Evolutionary conservation across 2,797 vertebrate species (phyloP).

Genomic region (Lates japonicus): DNA sequence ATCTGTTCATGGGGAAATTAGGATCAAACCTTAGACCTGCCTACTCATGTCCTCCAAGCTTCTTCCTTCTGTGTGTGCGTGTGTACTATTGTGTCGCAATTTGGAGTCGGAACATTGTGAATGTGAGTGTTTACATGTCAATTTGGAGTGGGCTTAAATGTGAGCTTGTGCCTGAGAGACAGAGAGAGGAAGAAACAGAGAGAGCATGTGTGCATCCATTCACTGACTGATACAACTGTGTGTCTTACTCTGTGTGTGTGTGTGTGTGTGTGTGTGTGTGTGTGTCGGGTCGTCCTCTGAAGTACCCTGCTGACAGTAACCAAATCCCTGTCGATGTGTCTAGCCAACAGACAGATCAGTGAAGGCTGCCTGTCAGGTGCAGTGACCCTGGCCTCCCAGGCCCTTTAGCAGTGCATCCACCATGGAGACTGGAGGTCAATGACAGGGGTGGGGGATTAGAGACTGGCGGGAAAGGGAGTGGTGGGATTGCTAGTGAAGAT

Average conservation of each 20-base stretch:
- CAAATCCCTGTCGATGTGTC: slow-evolving; percentile 87
- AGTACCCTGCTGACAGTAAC: slow-evolving; percentile 91
- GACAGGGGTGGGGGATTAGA: slow-evolving; percentile 48
- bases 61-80: slow-evolving; percentile 14
- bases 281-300: slow-evolving; percentile 70
- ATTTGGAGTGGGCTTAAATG: slow-evolving; percentile 14
- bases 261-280: slow-evolving; percentile 16
- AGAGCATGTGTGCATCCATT: slow-evolving; percentile 23
- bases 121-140: slow-evolving; percentile 34
- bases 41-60: slow-evolving; percentile 79
- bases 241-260: neutral
- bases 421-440: slow-evolving; percentile 88
- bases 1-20: slow-evolving; percentile 88
- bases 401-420: slow-evolving; percentile 90
- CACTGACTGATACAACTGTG: slow-evolving; percentile 9
- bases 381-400: slow-evolving; percentile 88
- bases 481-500: slow-evolving; percentile 36
- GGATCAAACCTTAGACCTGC: slow-evolving; percentile 79
- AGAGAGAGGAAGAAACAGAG: slow-evolving; percentile 28
- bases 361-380: slow-evolving; percentile 91
- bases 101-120: slow-evolving; percentile 16
- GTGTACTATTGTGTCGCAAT: slow-evolving; percentile 8
- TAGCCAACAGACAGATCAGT: slow-evolving; percentile 85
- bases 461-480: slow-evolving; percentile 16
- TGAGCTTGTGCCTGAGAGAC: slow-evolving; percentile 37